Evolutionary conservation across 2,113 vertebrate species (phyloP).

Genomic region (Sialia sialis): DNA sequence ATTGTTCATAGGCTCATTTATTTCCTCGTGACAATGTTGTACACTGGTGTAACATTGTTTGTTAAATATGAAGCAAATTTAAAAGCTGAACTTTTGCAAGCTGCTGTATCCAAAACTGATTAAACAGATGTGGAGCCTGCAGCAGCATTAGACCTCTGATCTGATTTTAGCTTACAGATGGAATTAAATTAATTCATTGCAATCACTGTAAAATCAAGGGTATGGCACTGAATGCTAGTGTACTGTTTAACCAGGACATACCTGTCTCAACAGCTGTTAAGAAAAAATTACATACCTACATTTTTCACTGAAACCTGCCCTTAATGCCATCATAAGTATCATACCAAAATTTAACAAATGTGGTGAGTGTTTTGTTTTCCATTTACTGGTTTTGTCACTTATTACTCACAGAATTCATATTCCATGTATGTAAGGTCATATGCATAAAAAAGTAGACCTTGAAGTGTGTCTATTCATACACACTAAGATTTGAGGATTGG

Average conservation of each 20-base stretch:
- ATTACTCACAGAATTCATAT: background rate
- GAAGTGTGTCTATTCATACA: background rate
- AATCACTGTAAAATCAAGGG: constrained; percentile 66
- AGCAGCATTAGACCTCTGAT: constrained; percentile 74
- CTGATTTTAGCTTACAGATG: constrained; percentile 73
- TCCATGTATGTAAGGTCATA: background rate
- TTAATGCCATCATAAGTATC: constrained; percentile 33
- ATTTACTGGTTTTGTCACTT: background rate
- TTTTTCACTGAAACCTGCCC: constrained; percentile 56
- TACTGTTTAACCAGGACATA: constrained; percentile 44
- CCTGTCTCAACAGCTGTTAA: constrained; percentile 62
- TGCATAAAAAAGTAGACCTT: background rate
- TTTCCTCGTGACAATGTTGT: background rate
- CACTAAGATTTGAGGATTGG: background rate
- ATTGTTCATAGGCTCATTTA: background rate
- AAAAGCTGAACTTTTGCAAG: constrained; percentile 70
- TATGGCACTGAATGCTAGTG: constrained; percentile 48
- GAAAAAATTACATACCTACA: constrained; percentile 36
- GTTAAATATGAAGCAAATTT: constrained; percentile 68
- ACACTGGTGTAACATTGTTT: constrained; percentile 14
- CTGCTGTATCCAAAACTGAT: constrained; percentile 67
- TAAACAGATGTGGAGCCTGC: constrained; percentile 75
- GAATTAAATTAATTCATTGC: constrained; percentile 71
- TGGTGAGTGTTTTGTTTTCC: background rate
- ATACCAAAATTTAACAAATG: constrained; percentile 42